phyloP scores from a whole-genome alignment of 2,113 vertebrate genomes.

The Lasiurus cinereus region DNA sequence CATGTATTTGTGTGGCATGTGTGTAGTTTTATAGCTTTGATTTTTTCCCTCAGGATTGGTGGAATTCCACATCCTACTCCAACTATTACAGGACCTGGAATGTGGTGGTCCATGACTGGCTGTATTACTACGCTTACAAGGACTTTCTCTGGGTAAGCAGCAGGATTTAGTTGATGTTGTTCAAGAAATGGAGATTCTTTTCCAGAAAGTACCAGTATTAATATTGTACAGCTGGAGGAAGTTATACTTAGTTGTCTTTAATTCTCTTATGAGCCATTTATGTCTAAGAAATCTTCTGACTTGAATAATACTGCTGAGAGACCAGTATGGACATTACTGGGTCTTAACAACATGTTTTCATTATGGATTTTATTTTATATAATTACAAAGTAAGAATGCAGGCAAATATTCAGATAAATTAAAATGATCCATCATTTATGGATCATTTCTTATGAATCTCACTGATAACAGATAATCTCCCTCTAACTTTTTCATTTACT shows the following conservation, averaged over 20 bases:
- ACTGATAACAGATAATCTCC: conserved; percentile 18
- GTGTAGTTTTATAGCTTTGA: neutral
- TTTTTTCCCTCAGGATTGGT: conserved; percentile 89
- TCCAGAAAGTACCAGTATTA: neutral
- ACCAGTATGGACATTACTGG: neutral
- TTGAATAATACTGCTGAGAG: neutral
- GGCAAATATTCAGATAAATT: neutral
- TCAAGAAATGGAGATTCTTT: conserved; percentile 1
- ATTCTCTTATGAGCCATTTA: neutral
- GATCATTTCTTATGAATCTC: conserved; percentile 13
- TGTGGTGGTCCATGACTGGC: conserved; percentile 92
- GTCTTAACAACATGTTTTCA: neutral
- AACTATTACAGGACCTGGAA: conserved; percentile 94
- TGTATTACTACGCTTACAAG: conserved; percentile 92
- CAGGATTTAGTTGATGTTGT: neutral
- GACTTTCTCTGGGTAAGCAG: conserved; percentile 91
- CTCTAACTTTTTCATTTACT: neutral
- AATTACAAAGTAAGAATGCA: neutral
- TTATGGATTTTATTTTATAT: neutral
- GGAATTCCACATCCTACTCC: conserved; percentile 93
- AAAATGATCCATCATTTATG: neutral
- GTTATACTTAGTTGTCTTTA: neutral
- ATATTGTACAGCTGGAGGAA: neutral
- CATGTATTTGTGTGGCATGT: neutral
- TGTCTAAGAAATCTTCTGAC: neutral